phyloP scores from a whole-genome alignment of 2,888 invertebrate species.

The Strigamia transsilvanica region DNA sequence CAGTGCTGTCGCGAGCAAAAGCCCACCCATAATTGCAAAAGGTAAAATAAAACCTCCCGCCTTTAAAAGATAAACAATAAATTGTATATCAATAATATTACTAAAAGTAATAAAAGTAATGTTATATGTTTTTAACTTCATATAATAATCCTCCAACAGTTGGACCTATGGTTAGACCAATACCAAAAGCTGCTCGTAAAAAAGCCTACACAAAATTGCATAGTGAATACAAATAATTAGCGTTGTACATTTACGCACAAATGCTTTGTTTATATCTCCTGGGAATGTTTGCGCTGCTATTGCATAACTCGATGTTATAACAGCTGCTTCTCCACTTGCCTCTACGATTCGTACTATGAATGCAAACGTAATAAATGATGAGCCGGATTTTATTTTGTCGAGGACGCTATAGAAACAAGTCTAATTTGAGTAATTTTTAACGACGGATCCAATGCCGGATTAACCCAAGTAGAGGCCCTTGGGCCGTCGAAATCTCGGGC shows the following conservation, averaged over 20 bases:
- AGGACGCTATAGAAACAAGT: slow-evolving; percentile 48
- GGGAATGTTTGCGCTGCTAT: slow-evolving; percentile 89
- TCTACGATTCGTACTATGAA: slow-evolving; percentile 81
- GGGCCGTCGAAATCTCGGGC: too few relatives aligned
- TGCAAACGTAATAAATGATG: slow-evolving; percentile 77
- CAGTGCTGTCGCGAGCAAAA: not conserved
- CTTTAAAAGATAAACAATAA: too few relatives aligned
- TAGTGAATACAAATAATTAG: not conserved
- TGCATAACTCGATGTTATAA: slow-evolving; percentile 84
- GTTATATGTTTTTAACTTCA: too few relatives aligned
- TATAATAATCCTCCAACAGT: slow-evolving; percentile 88
- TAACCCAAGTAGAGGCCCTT: too few relatives aligned
- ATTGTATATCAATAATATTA: too few relatives aligned
- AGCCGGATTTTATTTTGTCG: slow-evolving; percentile 58
- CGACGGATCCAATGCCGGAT: too few relatives aligned
- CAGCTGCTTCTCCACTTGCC: slow-evolving; percentile 86
- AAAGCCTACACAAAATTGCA: not conserved
- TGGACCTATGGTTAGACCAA: slow-evolving; percentile 88
- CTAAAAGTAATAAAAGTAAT: too few relatives aligned
- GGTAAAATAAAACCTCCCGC: not conserved
- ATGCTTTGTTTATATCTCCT: slow-evolving; percentile 82
- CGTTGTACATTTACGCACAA: slow-evolving; percentile 69
- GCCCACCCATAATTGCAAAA: not conserved
- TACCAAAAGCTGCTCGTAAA: slow-evolving; percentile 70
- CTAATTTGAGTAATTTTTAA: too few relatives aligned